Percentiles rank a stretch among this genome's conserved stretches.
Conservation (phyloP, 2,888 invertebrate genomes). For the Adelognathus sp. region DNA sequence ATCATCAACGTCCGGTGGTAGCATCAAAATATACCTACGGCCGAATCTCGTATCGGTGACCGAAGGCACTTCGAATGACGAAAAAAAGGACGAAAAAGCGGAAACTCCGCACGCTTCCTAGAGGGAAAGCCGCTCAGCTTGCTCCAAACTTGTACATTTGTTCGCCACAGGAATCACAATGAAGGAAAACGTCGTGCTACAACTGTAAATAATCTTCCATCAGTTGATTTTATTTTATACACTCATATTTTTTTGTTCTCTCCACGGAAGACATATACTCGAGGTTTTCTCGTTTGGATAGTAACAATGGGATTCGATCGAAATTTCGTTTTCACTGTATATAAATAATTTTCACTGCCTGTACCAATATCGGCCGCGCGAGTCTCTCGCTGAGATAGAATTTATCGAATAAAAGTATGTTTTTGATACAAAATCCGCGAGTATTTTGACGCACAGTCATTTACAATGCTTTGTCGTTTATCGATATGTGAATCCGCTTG, state of each 20-base stretch:
- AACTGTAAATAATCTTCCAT: constrained; percentile 19
- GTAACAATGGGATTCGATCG: neutral
- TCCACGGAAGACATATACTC: neutral
- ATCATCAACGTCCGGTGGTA: neutral
- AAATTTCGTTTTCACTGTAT: constrained; percentile 9
- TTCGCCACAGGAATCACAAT: neutral
- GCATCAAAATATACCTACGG: constrained; percentile 30
- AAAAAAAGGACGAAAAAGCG: neutral
- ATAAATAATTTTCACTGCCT: constrained; percentile 13
- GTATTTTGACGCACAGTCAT: too few relatives aligned
- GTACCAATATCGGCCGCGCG: neutral
- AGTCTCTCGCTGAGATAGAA: neutral
- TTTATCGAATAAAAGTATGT: constrained; percentile 12
- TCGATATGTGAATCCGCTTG: constrained; percentile 21
- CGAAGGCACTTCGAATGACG: neutral
- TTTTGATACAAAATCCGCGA: constrained; percentile 17
- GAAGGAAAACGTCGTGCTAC: neutral
- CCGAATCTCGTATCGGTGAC: neutral
- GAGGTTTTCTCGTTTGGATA: neutral
- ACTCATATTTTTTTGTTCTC: neutral
- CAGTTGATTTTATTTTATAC: neutral
- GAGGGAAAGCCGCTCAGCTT: neutral
- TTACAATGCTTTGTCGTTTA: too few relatives aligned
- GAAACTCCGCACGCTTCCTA: neutral
- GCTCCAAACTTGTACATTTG: neutral